A percentile compares a stretch with the other conserved stretches of the same genome.
phyloP scores from a whole-genome alignment of 2,113 vertebrate species.

The Brachypodius melanocephalos region DNA sequence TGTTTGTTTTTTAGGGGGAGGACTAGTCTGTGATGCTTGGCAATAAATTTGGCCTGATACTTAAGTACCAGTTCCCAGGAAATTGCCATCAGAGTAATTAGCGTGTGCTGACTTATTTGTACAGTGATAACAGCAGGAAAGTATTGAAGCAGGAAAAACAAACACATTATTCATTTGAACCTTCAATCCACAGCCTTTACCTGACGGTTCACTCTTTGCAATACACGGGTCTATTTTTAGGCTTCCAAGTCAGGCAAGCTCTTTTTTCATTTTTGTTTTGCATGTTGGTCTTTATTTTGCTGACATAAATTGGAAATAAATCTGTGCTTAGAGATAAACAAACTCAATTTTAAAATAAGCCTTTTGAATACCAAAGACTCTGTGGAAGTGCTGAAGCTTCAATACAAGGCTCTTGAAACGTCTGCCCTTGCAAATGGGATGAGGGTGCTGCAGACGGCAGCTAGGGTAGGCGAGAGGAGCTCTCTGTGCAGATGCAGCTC shows the following conservation, averaged over 20 bases:
- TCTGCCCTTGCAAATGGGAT: neutral
- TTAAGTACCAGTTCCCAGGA: conserved; percentile 46
- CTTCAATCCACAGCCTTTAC: conserved; percentile 52
- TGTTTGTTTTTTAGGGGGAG: neutral
- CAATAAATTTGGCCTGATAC: neutral
- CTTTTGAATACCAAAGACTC: neutral
- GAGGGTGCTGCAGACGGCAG: neutral
- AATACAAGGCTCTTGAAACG: neutral
- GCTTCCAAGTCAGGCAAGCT: neutral
- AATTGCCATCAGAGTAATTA: conserved; percentile 57
- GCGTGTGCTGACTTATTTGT: conserved; percentile 51
- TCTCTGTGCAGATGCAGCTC: neutral
- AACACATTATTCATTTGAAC: conserved; percentile 67
- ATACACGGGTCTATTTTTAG: conserved; percentile 50
- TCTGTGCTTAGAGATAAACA: conserved; percentile 22
- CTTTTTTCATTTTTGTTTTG: conserved; percentile 27
- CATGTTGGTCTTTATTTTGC: neutral
- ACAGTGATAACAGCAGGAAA: conserved; percentile 62
- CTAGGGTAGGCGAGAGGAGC: neutral
- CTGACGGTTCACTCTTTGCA: conserved; percentile 45
- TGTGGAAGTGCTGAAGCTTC: neutral
- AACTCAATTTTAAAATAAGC: neutral
- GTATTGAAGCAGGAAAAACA: conserved; percentile 65
- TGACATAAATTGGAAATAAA: conserved; percentile 34
- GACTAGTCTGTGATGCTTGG: neutral